These are phyloP conservation scores for Philantomba maxwellii DNA, from an alignment of 2,113 vertebrate genomes.

Conservation along the genomic window DNA sequence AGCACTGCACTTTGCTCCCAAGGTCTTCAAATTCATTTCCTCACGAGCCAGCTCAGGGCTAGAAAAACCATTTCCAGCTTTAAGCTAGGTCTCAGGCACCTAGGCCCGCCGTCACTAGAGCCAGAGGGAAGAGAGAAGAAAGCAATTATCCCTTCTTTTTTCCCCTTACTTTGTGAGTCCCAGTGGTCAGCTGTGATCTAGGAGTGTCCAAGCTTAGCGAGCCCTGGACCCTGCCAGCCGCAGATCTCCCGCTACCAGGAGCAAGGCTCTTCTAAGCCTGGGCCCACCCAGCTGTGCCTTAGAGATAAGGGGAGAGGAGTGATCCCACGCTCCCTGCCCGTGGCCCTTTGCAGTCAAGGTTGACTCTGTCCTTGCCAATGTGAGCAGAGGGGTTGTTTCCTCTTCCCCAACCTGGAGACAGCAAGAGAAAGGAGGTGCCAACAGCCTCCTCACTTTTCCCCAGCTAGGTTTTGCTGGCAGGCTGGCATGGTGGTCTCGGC, in stretches of 20 bases:
- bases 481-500: neutral
- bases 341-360: neutral
- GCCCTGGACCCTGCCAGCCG: neutral
- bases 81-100: neutral
- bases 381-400: neutral
- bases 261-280: neutral
- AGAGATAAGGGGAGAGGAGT: neutral
- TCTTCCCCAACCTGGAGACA: neutral
- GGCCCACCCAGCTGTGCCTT: neutral
- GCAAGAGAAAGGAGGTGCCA: neutral
- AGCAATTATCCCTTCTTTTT: neutral
- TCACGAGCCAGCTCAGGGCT: neutral
- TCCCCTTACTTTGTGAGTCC: neutral
- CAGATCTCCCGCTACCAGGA: neutral
- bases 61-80: slow-evolving; percentile 3
- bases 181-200: neutral
- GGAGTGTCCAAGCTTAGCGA: neutral
- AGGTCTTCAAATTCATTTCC: slow-evolving; percentile 22
- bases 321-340: neutral
- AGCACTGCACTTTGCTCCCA: slow-evolving; percentile 54
- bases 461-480: neutral
- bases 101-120: neutral
- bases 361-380: neutral
- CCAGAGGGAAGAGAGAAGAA: neutral
- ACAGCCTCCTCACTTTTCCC: neutral